Percentiles rank a stretch among this genome's conserved stretches.
These are phyloP conservation scores for Ctenodactylus gundi DNA, from an alignment of 2,113 vertebrate genomes.

Conservation along the genomic window DNA sequence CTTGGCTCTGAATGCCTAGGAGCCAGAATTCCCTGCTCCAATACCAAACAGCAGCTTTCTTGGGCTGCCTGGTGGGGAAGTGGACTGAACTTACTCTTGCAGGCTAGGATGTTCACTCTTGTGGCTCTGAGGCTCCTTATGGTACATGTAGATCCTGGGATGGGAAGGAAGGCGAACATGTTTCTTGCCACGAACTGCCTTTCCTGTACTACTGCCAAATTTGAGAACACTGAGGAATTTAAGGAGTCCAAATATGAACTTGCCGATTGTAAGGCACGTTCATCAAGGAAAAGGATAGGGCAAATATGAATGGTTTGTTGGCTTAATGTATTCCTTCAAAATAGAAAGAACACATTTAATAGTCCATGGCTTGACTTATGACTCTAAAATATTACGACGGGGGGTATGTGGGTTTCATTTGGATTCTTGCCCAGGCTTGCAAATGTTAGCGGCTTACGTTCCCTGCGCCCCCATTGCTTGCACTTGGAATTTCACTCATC, in stretches of 20 bases:
- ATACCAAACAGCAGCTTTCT: not conserved
- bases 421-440: not conserved
- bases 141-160: not conserved
- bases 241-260: not conserved
- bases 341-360: not conserved
- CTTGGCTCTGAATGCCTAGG: not conserved
- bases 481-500: not conserved
- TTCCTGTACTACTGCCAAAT: not conserved
- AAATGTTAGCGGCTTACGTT: not conserved
- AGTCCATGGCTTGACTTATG: slow-evolving; percentile 46
- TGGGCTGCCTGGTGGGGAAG: not conserved
- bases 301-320: not conserved
- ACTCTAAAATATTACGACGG: slow-evolving; percentile 44
- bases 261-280: not conserved
- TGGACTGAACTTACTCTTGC: not conserved
- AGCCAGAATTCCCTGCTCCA: not conserved
- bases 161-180: no score
- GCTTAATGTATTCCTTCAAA: slow-evolving; percentile 6
- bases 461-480: not conserved
- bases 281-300: slow-evolving; percentile 25
- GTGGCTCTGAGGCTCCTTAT: not conserved
- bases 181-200: not conserved
- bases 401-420: not conserved
- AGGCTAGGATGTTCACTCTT: not conserved
- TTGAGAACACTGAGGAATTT: not conserved